Evolutionary conservation across 2,113 vertebrate species (phyloP).

Genomic region (Eclectus roratus): DNA sequence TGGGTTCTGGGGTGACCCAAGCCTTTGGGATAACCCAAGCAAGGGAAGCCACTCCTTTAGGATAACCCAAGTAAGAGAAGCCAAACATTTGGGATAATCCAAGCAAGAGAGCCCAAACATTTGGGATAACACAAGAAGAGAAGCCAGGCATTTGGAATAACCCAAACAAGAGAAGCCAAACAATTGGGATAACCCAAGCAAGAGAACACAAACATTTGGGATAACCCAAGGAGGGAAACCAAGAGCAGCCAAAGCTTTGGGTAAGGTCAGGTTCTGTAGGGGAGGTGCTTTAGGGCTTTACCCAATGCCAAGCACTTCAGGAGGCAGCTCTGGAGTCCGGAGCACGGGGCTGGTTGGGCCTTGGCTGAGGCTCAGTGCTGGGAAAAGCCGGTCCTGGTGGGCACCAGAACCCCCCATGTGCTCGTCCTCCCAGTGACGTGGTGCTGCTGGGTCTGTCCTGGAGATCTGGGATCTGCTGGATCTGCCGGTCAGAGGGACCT

Average conservation of each 20-base stretch:
- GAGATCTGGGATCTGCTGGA: no score
- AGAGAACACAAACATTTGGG: background rate
- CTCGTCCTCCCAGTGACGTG: background rate
- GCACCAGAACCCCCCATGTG: accelerated
- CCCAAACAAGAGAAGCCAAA: no score
- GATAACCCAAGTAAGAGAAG: background rate
- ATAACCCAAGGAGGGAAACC: no score
- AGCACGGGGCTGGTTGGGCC: background rate
- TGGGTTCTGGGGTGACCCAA: background rate
- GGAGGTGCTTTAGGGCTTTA: background rate
- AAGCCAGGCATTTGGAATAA: no score
- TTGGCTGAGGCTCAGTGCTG: background rate
- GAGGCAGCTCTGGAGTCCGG: background rate
- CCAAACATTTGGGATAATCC: no score
- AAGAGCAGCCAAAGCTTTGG: background rate
- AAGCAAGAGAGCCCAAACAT: no score
- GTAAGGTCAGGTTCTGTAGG: accelerated
- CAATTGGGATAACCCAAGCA: background rate
- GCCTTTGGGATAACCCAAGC: background rate
- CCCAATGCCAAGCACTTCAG: background rate
- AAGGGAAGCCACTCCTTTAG: background rate
- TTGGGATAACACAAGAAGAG: no score
- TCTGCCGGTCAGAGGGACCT: no score
- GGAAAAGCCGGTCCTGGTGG: background rate
- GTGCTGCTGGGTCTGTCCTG: background rate